phyloP scores from a whole-genome alignment of 2,888 invertebrate species.

The Griposia aprilina region DNA sequence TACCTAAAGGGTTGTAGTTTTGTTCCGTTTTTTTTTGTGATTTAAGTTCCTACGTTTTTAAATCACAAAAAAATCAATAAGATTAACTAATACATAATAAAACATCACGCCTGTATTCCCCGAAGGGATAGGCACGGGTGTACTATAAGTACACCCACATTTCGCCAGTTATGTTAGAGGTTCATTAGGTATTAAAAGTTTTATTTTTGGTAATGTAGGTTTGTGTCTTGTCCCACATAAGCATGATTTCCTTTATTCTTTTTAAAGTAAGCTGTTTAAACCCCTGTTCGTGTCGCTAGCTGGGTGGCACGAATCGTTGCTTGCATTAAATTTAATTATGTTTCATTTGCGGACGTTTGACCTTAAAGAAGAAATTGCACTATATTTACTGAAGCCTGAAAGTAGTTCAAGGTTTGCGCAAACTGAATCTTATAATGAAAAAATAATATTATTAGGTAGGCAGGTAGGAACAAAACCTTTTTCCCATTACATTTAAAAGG shows the following conservation, averaged over 20 bases:
- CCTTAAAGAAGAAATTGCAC: constrained; percentile 17
- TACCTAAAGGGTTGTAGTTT: not conserved
- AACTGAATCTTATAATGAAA: not conserved
- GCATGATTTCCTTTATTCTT: not conserved
- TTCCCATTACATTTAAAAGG: too few relatives aligned
- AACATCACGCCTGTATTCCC: not conserved
- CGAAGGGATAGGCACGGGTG: not conserved
- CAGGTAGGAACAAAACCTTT: too few relatives aligned
- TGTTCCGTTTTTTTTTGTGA: not conserved
- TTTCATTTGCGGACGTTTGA: constrained; percentile 10
- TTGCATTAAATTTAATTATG: constrained; percentile 19
- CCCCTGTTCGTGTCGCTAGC: not conserved
- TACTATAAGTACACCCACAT: not conserved
- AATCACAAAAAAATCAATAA: too few relatives aligned
- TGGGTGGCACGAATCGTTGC: not conserved
- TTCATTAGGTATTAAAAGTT: not conserved
- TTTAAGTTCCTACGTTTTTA: not conserved
- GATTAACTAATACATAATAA: too few relatives aligned
- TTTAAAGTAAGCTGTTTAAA: not conserved
- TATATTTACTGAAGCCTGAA: constrained; percentile 8
- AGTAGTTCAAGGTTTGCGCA: constrained; percentile 31
- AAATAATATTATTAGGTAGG: too few relatives aligned
- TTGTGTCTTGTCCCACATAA: not conserved
- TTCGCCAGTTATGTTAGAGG: not conserved
- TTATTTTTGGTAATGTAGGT: not conserved